A percentile compares a stretch with the other conserved stretches of the same genome.
These are phyloP conservation scores for Eleutherodactylus coqui DNA, from an alignment of 2,797 vertebrate genomes.

Conservation along the genomic window DNA sequence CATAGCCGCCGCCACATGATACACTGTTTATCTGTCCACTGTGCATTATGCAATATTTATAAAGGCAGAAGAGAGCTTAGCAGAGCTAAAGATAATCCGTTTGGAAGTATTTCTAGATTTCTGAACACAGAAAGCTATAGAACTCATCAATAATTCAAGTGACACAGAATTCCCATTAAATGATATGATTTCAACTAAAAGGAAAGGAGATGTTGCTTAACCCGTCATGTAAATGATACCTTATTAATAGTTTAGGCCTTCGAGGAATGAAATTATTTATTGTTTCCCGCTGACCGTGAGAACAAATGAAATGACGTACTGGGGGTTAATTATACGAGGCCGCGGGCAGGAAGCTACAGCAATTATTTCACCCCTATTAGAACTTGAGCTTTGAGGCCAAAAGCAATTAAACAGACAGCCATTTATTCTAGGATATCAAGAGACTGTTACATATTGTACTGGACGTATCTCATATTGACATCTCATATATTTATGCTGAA, in stretches of 20 bases:
- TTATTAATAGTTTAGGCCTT: slow-evolving; percentile 55
- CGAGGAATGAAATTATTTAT: slow-evolving; percentile 28
- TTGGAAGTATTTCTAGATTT: slow-evolving; percentile 52
- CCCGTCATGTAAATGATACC: slow-evolving; percentile 52
- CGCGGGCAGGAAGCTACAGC: not conserved
- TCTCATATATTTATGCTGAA: not conserved
- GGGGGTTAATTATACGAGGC: not conserved
- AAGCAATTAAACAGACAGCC: not conserved
- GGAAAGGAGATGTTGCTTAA: slow-evolving; percentile 31
- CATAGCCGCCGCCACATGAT: slow-evolving; percentile 42
- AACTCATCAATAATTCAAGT: slow-evolving; percentile 60
- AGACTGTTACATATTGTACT: not conserved
- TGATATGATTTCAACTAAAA: slow-evolving; percentile 52
- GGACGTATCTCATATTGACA: not conserved
- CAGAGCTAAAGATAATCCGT: slow-evolving; percentile 59
- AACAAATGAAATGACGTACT: not conserved
- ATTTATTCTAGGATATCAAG: not conserved
- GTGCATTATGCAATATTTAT: slow-evolving; percentile 60
- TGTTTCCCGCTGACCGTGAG: not conserved
- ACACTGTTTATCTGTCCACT: slow-evolving; percentile 51
- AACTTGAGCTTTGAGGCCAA: not conserved
- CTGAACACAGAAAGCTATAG: slow-evolving; percentile 39
- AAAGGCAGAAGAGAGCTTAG: slow-evolving; percentile 48
- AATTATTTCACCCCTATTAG: slow-evolving; percentile 1
- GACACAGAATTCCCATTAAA: slow-evolving; percentile 62